Evolutionary conservation across 53 echinoderm and acorn worm genomes (phyloP).

Genomic region (Paracentrotus lividus): DNA sequence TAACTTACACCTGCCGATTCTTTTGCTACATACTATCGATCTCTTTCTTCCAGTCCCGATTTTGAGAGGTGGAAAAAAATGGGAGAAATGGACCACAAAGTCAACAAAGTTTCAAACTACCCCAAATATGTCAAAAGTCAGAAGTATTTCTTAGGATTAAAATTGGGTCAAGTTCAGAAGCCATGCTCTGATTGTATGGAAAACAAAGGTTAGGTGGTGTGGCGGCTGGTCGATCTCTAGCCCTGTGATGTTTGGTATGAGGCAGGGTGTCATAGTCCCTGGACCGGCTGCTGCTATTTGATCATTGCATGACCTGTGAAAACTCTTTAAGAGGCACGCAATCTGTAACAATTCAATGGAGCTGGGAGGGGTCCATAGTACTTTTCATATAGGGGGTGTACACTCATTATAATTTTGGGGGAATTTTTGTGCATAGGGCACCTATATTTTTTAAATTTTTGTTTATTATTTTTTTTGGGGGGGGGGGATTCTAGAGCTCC

Average conservation of each 20-base stretch:
- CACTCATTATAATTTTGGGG: no score
- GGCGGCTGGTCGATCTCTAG: background rate
- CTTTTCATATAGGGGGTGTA: no score
- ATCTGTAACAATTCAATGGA: background rate
- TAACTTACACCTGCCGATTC: slow-evolving; percentile 3
- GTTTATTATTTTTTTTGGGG: no score
- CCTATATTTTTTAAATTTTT: no score
- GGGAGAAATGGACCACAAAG: slow-evolving; percentile 30
- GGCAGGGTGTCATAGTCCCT: background rate
- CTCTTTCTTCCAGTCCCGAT: background rate
- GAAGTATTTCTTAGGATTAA: slow-evolving; percentile 5
- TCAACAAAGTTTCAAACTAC: slow-evolving; percentile 24
- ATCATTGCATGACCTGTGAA: slow-evolving; percentile 17
- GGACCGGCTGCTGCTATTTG: slow-evolving; percentile 40
- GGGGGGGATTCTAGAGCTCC: no score
- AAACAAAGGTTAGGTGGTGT: background rate
- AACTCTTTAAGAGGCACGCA: slow-evolving; percentile 4
- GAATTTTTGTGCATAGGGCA: no score
- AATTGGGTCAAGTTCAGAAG: slow-evolving; percentile 14
- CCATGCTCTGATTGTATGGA: background rate
- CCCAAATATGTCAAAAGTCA: slow-evolving; percentile 21
- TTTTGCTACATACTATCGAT: background rate
- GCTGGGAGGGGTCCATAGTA: background rate
- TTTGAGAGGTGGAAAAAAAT: background rate
- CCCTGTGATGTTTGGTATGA: background rate